Evolutionary conservation across 2,888 invertebrate species (phyloP).

Genomic region (Capitulum mitella): DNA sequence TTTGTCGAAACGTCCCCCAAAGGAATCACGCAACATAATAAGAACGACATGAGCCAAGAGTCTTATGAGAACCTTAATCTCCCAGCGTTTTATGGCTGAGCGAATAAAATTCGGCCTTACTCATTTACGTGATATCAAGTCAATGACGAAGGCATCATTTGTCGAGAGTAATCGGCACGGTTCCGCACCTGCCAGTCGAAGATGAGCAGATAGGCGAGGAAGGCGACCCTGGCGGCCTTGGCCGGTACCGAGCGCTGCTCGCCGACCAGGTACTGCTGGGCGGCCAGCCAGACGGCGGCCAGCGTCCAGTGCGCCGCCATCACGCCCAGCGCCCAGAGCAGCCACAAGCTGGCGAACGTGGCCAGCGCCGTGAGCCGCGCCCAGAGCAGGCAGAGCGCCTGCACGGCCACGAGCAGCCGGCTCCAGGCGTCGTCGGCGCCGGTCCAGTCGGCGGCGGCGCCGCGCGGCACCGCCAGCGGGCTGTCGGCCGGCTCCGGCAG

Average conservation of each 20-base stretch:
- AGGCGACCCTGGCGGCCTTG: neutral
- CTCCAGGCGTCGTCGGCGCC: conserved; percentile 29
- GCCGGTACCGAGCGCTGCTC: neutral
- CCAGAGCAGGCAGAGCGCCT: conserved; percentile 33
- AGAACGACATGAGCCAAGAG: too few relatives aligned
- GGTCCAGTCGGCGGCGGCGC: conserved; percentile 24
- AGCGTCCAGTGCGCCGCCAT: conserved; percentile 31
- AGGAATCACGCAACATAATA: too few relatives aligned
- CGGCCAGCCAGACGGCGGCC: conserved; percentile 33
- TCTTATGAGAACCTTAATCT: too few relatives aligned
- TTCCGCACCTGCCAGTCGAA: conserved; percentile 32
- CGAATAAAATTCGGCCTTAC: too few relatives aligned
- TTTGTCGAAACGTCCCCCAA: too few relatives aligned
- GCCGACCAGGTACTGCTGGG: conserved; percentile 29
- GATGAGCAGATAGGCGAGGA: conserved; percentile 33
- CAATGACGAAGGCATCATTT: too few relatives aligned
- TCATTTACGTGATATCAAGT: too few relatives aligned
- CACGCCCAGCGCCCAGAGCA: conserved; percentile 31
- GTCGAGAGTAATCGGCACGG: too few relatives aligned
- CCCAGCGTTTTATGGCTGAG: too few relatives aligned
- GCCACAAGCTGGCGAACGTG: conserved; percentile 31
- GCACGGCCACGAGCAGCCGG: conserved; percentile 33
- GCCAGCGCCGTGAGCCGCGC: conserved; percentile 33
- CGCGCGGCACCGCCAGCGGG: conserved; percentile 27
- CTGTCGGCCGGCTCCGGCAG: conserved; percentile 32